Evolutionary conservation across 2,113 vertebrate species (phyloP).

Genomic region (Dasyprocta punctata): DNA sequence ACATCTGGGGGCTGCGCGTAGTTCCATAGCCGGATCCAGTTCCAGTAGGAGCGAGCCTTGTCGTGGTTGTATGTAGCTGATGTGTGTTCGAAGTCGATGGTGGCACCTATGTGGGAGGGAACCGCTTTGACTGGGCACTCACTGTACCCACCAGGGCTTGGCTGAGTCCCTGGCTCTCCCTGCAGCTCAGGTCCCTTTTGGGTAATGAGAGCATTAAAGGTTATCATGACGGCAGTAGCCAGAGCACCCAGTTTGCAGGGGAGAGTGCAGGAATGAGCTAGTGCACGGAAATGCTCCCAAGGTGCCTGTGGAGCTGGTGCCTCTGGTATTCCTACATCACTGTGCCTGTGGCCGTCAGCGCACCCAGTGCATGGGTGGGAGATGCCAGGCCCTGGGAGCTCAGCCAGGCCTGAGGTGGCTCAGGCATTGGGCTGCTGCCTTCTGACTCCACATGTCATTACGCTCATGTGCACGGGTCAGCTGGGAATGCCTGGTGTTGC

Average conservation of each 20-base stretch:
- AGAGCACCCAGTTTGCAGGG: rapidly evolving
- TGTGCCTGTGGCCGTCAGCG: neutral
- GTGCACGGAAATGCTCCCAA: too few species aligned
- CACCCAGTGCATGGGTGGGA: neutral
- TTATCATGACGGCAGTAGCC: neutral
- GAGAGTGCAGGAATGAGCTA: neutral
- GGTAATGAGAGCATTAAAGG: neutral
- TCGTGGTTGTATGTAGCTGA: conserved; percentile 68
- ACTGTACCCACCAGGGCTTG: neutral
- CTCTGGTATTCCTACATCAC: neutral
- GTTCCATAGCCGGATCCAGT: conserved; percentile 81
- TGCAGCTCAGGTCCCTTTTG: neutral
- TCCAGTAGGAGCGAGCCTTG: conserved; percentile 81
- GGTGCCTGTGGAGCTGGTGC: neutral
- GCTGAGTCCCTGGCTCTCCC: neutral
- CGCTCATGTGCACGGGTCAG: neutral
- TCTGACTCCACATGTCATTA: neutral
- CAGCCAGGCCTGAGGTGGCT: neutral
- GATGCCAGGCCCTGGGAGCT: neutral
- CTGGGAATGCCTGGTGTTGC: neutral
- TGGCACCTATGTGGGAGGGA: conserved; percentile 58
- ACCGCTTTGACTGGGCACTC: neutral
- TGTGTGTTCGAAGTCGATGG: conserved; percentile 76
- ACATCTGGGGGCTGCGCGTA: conserved; percentile 75
- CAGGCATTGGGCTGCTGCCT: neutral